Evolutionary conservation across 2,888 invertebrate genomes (phyloP), one percentile per base, ranked within the genome.

Genomic region (Harpalus rubripes): DNA sequence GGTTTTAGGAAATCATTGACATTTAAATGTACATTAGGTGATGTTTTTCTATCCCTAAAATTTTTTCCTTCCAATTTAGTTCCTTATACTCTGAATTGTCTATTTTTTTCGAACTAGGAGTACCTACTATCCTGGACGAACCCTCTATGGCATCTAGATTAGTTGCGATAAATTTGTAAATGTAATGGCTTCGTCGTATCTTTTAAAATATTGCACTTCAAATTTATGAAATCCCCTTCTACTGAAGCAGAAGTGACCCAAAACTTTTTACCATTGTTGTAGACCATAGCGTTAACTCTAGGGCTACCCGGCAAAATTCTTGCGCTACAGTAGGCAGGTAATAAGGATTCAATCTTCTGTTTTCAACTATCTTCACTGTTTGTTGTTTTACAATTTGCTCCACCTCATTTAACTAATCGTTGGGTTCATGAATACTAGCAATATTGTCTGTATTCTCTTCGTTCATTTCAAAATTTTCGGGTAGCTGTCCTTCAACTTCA

Each of bases 191-290:
- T n/a, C n/a, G n/a, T n/a, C n/a, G n/a, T n/a, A n/a, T n/a, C 15
- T 59, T 59, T 59, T 59, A 59, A 59, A 59, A 59, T 59, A 59
- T 59, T 59, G 59, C 59, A 59, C 15, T 59, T 59, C 1, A 59
- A 15, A 59, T 59, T 15, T 59, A 15, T 15, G 15, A 59, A 59
- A 15, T 59, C 59, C 59, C n/a, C 59, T 59, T 59, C 59, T 15
- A 59, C 59, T 59, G 59, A 15, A 59, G 59, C 15, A 15, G 15
- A 59, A 59, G 59, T 59, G 59, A 59, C 7, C n/a, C 59, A 59
- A 59, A 59, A 59, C 59, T 59, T 15, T 59, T 12, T n/a, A 59
- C 59, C n/a, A 59, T 59, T 59, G 15, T 15, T 59, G 59, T 15
- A 59, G 59, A 15, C 59, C 59, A 59, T 59, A 15, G 59, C 15